Base-by-base conservation (phyloP, 2,113 vertebrate genomes). In the Channa maculata region DNA sequence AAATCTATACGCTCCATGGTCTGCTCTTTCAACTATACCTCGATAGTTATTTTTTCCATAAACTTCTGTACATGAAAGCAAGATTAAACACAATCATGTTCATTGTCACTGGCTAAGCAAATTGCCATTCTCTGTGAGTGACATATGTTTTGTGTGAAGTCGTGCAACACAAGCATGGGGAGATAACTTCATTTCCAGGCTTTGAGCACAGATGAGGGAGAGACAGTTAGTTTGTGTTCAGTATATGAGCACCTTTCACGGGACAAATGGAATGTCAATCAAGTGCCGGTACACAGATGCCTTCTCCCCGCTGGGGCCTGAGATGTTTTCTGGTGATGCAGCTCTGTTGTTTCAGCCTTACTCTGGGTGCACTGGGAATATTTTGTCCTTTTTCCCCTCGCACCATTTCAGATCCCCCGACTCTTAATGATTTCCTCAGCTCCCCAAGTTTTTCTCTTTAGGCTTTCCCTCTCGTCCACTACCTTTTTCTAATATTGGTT, bases 181-280 rank as follows among this genome's bases (percentile, higher is more conserved):
- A 70, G 84, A 93, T 86, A 86, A 88, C 87, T 92, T 88, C 76
- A 88, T 92, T 85, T 86, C 78, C 68, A 0, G 79, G 82, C 86
- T 86, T 77, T 88, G 90, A 90, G 88, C 90, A 86, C 87, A 89
- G 88, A 90, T 83, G 83, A 89, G 83, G 64, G 46, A 34, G 43
- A 80, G 91, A 90, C 90, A 86, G 83, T 84, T 55, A 71, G 90
- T 59, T 77, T 79, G n/a, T 93, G 90, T 93, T 90, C 79, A 41
- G 55, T 75, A 71, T 89, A 90, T 91, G 89, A 92, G 88, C 89
- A 89, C 89, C 89, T 92, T 91, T 91, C 88, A 81, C 37, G 69
- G 86, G 86, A 92, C 92, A 93, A 93, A 92, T 93, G 92, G 89
- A 92, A 90, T 89, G 92, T 88, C 92, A 93, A 90, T 93, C 92